Evolutionary conservation across 2,113 vertebrate genomes (phyloP), one percentile per base, ranked within the genome.

Genomic region (Crocuta crocuta): DNA sequence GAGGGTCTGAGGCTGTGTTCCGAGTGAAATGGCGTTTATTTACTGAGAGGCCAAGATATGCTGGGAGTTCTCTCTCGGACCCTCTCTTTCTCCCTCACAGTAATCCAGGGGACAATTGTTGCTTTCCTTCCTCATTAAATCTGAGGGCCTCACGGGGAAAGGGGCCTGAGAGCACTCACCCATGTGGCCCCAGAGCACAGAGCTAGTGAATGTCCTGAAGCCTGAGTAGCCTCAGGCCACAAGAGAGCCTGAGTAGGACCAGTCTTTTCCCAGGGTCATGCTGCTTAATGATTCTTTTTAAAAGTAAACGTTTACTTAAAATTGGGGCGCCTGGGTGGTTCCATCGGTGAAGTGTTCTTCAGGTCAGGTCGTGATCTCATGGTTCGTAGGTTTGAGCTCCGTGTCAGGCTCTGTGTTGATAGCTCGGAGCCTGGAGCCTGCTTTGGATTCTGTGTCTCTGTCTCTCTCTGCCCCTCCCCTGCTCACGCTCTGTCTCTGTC

Each of bases 211-310:
- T 28, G 63, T 19, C 4, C 21, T 8, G 24, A 80, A 74, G 13
- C 4, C 43, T 21, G 78, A 13, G 0, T n/a, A 12, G 5, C 31
- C 16, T 4, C 13, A 3, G 5, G 26, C 5, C 13, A 10, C 0
- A 23, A 23, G 13, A 39, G 26, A 2, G 12, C 39, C 28, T 15
- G 12, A 2, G 10, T 7, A 5, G 39, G 43, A 43, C 45, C 5
- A 16, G 53, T 12, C 73, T 35, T 4, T 55, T 73, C 39, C 10
- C 8, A 39, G 9, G 21, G 70, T 63, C 45, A 45, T 63, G 43
- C 66, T 89, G 65, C 61, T 82, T 79, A 9, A 31, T 50, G 10
- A 39, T 76, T 74, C 43, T 74, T 43, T 89, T 76, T n/a, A 26
- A 73, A 94, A 90, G 28, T 61, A 15, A 61, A 28, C 12, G 31